These are phyloP conservation scores for Cyanistes caeruleus DNA, from an alignment of 2,113 vertebrate genomes.

Conservation along the genomic window DNA sequence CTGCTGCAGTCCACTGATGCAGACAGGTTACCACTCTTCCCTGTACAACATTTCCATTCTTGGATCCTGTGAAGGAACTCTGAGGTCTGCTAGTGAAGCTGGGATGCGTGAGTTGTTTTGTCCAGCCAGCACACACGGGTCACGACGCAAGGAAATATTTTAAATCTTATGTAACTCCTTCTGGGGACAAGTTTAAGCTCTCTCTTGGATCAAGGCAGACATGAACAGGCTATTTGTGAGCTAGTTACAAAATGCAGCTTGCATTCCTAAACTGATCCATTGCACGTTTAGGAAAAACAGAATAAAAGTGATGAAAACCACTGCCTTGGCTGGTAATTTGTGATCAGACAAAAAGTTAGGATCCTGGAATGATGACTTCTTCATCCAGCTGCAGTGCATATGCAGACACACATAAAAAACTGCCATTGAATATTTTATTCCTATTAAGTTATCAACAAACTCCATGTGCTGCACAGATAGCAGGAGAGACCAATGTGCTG, in stretches of 20 bases:
- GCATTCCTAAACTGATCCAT: background rate
- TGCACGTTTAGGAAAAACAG: conserved; percentile 1
- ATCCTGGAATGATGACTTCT: background rate
- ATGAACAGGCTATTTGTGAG: background rate
- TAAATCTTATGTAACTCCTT: background rate
- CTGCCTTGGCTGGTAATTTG: conserved; percentile 24
- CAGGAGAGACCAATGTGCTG: background rate
- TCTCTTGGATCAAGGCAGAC: background rate
- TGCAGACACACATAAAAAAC: conserved; percentile 40
- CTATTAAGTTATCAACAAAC: conserved; percentile 35
- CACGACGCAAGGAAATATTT: background rate
- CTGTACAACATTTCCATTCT: background rate
- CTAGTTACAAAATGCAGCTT: background rate
- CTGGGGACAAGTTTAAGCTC: background rate
- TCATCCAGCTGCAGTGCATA: conserved; percentile 54
- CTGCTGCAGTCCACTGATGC: background rate
- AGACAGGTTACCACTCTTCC: background rate
- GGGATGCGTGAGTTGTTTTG: background rate
- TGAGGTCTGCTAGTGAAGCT: background rate
- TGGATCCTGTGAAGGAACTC: background rate
- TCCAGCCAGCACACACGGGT: background rate
- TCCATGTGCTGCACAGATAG: conserved; percentile 31
- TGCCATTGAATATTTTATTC: conserved; percentile 36
- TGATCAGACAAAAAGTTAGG: conserved; percentile 27
- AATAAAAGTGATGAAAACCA: conserved; percentile 42